Evolutionary conservation across 2,888 invertebrate genomes (phyloP), one percentile per base, ranked within the genome.

Genomic region (Tipula confusa): DNA sequence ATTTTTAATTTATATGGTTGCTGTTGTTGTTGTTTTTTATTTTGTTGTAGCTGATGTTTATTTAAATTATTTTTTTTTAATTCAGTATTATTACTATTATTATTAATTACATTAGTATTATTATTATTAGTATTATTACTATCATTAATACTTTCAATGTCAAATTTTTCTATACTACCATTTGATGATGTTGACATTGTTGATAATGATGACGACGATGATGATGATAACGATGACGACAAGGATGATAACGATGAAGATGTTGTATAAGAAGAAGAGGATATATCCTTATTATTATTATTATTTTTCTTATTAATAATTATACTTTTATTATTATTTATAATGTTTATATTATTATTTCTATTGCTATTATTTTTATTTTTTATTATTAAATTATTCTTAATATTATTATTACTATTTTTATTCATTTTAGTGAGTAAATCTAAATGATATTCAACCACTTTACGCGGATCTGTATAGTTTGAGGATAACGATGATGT

Each of bases 171-270:
- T 33, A 31, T 36, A 36, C 82, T 82, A 82, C 36, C 82, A 82
- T 80, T 80, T 80, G 80, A 80, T 31, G 31, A 29, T 29, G 80
- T 80, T 80, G 80, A 80, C 80, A 80, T 29, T 29, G 80, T 29
- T 15, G 80, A 80, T 83, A 84, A 83, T 84, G 86, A 84, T 86
- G 87, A 84, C 85, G 86, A 84, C 85, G 85, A 84, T 85, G 84
- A 86, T 86, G 86, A 85, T 85, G 85, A 85, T 85, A 86, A 80
- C 85, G 85, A 84, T 84, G 86, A 79, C 85, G 84, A 85, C 85
- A 85, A 83, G 84, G 84, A 83, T 85, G 85, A 84, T 84, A 85
- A 36, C 82, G 29, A 84, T 84, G 85, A 83, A 82, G 84, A 64
- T 84, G 84, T 15, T 84, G 85, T 84, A 64, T 64, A 64, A 64